Base-by-base conservation (phyloP, 2,113 vertebrate species). In the Pedetes capensis region DNA sequence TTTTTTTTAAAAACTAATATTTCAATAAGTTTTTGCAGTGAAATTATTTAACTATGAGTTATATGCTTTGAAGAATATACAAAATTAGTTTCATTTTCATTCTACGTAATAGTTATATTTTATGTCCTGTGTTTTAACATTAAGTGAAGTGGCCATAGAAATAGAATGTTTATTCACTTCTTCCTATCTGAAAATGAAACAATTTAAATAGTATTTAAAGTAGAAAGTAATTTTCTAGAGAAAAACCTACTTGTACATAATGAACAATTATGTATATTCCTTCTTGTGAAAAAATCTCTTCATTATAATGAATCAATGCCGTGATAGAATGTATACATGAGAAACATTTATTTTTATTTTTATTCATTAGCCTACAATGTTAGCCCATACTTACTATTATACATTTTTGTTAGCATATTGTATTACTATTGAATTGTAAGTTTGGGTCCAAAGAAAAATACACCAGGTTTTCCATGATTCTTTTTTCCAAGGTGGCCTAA, bases 401-500 rank as follows among this genome's bases (percentile, higher is more conserved):
- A 4, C 27, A 44, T 87, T 22, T 42, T 27, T 34, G n/a, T 29
- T 61, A 63, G 17, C 42, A 8, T 74, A 55, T 89, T 69, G 37
- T n/a, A n/a, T 51, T 39, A 89, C 17, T 75, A 20, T 82, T 32
- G 51, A 86, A 90, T 78, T 20, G 16, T 64, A 92, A 74, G 37
- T 80, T 81, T 74, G 42, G 5, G 14, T 84, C 82, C 8, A 49
- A 84, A 91, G 55, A 64, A 93, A 72, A 84, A 5, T 89, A 22
- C n/a, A 92, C 47, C 22, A 93, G 18, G 32, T 92, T 90, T 88
- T n/a, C 14, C 34, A 59, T 44, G 34, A 63, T 63, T 72, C 2
- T 27, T 66, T 84, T 86, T 96, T 97, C 94, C 91, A 89, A 82
- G 20, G 3, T 97, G 88, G 87, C 95, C 96, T 75, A 82, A 51